Evolutionary conservation across 1,140 invertebrate genomes (phyloP), one percentile per base, ranked within the genome.

Genomic region (Harpegnathos saltator): DNA sequence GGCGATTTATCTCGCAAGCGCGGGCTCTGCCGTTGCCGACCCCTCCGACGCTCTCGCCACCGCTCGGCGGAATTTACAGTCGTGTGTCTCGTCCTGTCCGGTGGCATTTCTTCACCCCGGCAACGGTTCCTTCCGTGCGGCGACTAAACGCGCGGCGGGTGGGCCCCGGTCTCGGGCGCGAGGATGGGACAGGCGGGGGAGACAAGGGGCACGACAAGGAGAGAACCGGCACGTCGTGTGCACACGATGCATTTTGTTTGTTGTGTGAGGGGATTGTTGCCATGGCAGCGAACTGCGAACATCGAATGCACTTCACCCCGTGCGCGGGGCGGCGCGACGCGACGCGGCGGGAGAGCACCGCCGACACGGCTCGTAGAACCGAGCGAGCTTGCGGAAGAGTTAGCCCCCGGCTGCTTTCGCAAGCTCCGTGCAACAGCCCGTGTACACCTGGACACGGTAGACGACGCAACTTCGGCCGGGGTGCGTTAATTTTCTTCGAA

Each of bases 171-270:
- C 38, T 44, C 38, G 0, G 38, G 38, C 3, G 9, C 3, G 9
- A 44, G 3, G 38, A 9, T 4, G 9, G 38, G 38, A 44, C 3
- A 9, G 38, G 11, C 4, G 38, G 38, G 9, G 38, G 38, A 9
- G 38, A 44, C 3, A 44, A 11, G 0, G 7, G 38, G 29, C 56
- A 63, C 72, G 82, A 75, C 82, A 83, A 68, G 59, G 84, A 77
- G 75, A 83, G 29, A 33, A 38, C 72, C 59, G 69, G 73, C 80
- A 85, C 54, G 44, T 73, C 69, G 69, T 63, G 77, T 63, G 65
- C 61, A 66, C 80, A 69, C 75, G 84, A 82, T 56, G 88, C 84
- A 86, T 90, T 85, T 87, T 90, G 89, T 90, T 90, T 87, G 86
- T 86, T 44, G 38, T 44, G 38, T 44, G 38, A 88, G 86, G 86